Conservation (phyloP, 2,797 vertebrate genomes). For the Nyctalus aviator region DNA sequence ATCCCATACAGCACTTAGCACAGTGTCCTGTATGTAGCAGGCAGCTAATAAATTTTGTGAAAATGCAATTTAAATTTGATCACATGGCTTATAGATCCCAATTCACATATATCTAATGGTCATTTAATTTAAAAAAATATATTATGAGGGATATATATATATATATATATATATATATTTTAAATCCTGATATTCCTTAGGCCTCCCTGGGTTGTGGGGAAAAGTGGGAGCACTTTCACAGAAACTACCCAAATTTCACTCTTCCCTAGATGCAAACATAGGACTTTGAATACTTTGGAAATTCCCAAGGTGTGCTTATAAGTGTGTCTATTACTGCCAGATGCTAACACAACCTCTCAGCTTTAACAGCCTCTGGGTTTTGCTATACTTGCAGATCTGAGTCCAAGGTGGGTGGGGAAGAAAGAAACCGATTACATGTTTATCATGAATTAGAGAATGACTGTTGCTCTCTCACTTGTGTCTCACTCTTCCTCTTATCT, state of each 20-base stretch:
- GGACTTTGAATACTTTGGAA: neutral
- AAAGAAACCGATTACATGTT: neutral
- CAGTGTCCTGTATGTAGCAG: neutral
- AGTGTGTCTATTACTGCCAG: neutral
- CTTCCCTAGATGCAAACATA: neutral
- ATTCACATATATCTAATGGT: neutral
- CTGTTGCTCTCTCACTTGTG: neutral
- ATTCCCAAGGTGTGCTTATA: neutral
- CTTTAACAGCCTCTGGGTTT: neutral
- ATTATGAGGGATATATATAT: neutral
- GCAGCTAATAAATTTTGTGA: neutral
- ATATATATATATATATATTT: neutral
- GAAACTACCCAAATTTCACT: neutral
- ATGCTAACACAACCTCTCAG: neutral
- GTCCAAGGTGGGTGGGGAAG: neutral
- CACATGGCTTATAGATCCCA: neutral
- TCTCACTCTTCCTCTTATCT: neutral
- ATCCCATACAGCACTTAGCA: neutral
- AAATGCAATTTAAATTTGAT: neutral
- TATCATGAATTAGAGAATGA: neutral
- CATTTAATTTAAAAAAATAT: neutral
- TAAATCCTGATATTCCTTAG: neutral
- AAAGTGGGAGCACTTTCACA: neutral
- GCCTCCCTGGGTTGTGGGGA: neutral
- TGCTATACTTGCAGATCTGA: neutral